Conservation (phyloP, 2,888 invertebrate species). For the Thera britannica region DNA sequence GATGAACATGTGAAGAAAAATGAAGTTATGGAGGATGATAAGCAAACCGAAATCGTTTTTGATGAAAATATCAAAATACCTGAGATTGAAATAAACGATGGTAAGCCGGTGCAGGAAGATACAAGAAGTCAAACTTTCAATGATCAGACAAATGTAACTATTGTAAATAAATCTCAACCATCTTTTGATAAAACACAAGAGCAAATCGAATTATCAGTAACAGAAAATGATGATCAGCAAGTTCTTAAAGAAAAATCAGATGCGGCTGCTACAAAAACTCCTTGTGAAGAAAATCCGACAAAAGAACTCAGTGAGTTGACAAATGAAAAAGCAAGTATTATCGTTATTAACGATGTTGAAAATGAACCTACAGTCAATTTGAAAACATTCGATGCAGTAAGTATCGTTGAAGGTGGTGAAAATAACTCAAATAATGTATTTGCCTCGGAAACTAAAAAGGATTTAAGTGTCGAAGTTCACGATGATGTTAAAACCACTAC, state of each 20-base stretch:
- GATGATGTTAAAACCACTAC: not conserved
- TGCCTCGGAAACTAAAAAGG: not conserved
- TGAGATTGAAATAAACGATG: conserved; percentile 7
- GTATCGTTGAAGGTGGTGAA: conserved; percentile 11
- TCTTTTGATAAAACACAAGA: conserved; percentile 8
- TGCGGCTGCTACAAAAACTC: not conserved
- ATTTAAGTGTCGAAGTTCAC: conserved; percentile 7
- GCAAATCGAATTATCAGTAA: conserved; percentile 4
- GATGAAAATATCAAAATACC: conserved; percentile 5
- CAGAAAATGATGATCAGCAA: conserved; percentile 3
- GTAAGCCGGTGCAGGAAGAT: conserved; percentile 8
- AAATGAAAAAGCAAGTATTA: conserved; percentile 1
- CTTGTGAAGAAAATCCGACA: not conserved
- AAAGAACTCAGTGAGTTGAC: not conserved
- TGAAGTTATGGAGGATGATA: conserved; percentile 4
- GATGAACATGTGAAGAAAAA: conserved; percentile 3
- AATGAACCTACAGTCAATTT: not conserved
- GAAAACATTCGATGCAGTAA: conserved; percentile 3
- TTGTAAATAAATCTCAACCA: not conserved
- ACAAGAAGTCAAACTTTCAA: not conserved
- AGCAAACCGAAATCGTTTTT: not conserved
- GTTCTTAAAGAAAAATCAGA: not conserved
- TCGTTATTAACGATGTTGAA: conserved; percentile 5
- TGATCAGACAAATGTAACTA: not conserved
- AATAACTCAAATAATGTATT: not conserved